phyloP scores from a whole-genome alignment of 2,888 invertebrate species.

The Yponomeuta evonymella region DNA sequence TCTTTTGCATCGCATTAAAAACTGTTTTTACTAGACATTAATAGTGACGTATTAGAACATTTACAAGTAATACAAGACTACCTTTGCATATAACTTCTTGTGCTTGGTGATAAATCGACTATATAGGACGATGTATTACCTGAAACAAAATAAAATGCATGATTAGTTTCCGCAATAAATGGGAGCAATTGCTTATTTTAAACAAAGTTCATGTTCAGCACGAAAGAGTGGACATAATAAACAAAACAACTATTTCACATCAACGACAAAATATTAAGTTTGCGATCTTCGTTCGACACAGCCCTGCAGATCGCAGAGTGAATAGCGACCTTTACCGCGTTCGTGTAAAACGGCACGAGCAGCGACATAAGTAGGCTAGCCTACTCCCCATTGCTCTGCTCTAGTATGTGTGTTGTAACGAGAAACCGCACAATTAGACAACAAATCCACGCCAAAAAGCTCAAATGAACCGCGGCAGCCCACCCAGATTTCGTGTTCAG shows the following conservation, averaged over 20 bases:
- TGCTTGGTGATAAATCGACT: too few species aligned
- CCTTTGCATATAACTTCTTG: too few species aligned
- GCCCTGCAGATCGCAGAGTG: neutral
- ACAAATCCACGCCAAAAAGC: conserved; percentile 30
- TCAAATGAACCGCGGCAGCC: conserved; percentile 33
- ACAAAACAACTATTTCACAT: neutral
- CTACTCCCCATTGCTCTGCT: conserved; percentile 23
- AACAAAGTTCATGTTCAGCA: neutral
- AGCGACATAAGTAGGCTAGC: conserved; percentile 50
- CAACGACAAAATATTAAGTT: too few species aligned
- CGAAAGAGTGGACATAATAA: neutral
- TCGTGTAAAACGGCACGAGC: conserved; percentile 17
- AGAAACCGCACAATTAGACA: conserved; percentile 24
- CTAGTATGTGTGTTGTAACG: conserved; percentile 38
- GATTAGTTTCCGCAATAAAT: neutral
- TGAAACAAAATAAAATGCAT: conserved; percentile 2
- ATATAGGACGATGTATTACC: neutral
- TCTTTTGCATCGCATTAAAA: too few species aligned
- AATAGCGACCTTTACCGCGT: neutral
- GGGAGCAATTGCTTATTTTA: neutral
- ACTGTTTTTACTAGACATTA: too few species aligned
- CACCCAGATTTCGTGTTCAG: conserved; percentile 28
- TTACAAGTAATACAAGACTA: too few species aligned
- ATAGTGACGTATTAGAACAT: too few species aligned
- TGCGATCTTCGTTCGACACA: neutral